Percentiles rank a stretch among this genome's conserved stretches.
Evolutionary conservation across 2,797 vertebrate species (phyloP).

Genomic region (Enteromius viviparus): DNA sequence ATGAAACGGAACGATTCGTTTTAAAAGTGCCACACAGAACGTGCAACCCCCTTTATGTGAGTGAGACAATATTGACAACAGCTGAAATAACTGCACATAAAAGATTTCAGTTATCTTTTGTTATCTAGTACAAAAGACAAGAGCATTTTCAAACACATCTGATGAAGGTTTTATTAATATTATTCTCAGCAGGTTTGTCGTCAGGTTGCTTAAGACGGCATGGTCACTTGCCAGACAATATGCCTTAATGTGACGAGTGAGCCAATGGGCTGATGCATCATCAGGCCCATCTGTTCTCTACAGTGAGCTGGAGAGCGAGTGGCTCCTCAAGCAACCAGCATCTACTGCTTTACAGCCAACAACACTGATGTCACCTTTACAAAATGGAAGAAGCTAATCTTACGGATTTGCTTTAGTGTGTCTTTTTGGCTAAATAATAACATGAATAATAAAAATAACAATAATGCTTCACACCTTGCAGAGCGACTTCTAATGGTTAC

Average conservation of each 20-base stretch:
- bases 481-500: background rate
- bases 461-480: background rate
- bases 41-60: background rate
- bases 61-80: background rate
- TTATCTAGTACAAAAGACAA: background rate
- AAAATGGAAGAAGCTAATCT: conserved; percentile 9
- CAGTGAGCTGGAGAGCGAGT: conserved; percentile 32
- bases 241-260: conserved; percentile 52
- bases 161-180: conserved; percentile 1
- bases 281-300: conserved; percentile 60
- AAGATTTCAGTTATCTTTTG: background rate
- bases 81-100: background rate
- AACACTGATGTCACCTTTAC: background rate
- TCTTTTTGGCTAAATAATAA: background rate
- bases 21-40: too few species aligned
- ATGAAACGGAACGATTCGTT: too few species aligned
- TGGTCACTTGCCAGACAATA: conserved; percentile 56
- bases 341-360: conserved; percentile 42
- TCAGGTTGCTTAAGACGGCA: conserved; percentile 37
- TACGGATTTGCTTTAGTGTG: background rate
- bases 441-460: background rate
- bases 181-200: background rate
- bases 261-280: conserved; percentile 53
- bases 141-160: background rate
- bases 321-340: conserved; percentile 12